A percentile compares a stretch with the other conserved stretches of the same genome.
Conservation (phyloP, 2,888 invertebrate species). For the Rhogogaster chlorosoma region DNA sequence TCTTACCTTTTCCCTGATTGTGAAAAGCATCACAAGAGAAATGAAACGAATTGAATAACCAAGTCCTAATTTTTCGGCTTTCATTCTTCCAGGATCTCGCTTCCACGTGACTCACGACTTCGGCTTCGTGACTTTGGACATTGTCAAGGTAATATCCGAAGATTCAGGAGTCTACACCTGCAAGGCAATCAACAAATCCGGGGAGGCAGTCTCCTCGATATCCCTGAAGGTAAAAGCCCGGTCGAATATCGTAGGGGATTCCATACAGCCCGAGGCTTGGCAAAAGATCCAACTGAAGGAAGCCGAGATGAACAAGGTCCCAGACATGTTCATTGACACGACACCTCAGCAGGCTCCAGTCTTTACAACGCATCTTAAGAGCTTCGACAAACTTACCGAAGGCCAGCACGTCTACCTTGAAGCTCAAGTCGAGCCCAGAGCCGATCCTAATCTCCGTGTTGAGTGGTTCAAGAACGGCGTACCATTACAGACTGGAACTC, state of each 20-base stretch:
- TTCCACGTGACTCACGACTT: constrained; percentile 96
- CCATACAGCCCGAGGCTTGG: constrained; percentile 95
- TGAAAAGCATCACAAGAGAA: neutral
- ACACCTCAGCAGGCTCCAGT: constrained; percentile 95
- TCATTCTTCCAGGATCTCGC: constrained; percentile 83
- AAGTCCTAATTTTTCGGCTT: constrained; percentile 53
- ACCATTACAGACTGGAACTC: constrained; percentile 91
- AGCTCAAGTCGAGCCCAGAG: constrained; percentile 94
- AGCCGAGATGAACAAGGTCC: constrained; percentile 94
- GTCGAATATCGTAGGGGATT: constrained; percentile 89
- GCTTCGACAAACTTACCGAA: constrained; percentile 90
- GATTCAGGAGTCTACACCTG: constrained; percentile 97
- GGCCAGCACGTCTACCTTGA: constrained; percentile 93
- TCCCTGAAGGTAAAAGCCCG: constrained; percentile 93
- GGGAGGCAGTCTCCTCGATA: constrained; percentile 95
- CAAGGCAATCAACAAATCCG: constrained; percentile 95
- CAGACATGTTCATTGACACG: constrained; percentile 92
- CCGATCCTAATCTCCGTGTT: constrained; percentile 91
- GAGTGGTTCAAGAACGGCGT: constrained; percentile 97
- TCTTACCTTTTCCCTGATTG: neutral
- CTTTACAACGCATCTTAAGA: constrained; percentile 95
- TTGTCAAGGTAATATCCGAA: constrained; percentile 91
- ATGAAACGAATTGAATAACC: neutral
- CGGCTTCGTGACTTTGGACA: constrained; percentile 95
- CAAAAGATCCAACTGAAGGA: constrained; percentile 95